Conservation (phyloP, 2,113 vertebrate species). For the Irena cyanogastra region DNA sequence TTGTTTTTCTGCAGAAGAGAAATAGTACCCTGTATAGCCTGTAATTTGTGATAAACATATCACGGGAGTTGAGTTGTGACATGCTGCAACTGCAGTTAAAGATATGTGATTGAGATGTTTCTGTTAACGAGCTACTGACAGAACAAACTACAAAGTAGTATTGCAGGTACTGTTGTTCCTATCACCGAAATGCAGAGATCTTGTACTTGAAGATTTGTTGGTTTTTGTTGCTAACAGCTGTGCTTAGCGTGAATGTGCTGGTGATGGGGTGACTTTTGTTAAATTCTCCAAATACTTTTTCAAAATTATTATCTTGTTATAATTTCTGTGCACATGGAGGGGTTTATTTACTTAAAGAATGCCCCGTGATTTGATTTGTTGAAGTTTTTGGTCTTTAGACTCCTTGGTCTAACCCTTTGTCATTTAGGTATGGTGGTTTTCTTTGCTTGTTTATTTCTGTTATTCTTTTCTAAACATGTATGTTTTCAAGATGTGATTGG, state of each 20-base stretch:
- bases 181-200: not conserved
- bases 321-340: not conserved
- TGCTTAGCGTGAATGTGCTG: not conserved
- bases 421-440: not conserved
- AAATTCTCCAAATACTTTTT: not conserved
- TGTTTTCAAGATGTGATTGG: not conserved
- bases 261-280: not conserved
- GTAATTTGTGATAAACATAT: not conserved
- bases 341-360: not conserved
- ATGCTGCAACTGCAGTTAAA: not conserved
- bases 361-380: not conserved
- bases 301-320: not conserved
- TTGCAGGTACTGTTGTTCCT: not conserved
- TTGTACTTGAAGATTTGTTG: not conserved
- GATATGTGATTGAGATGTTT: not conserved
- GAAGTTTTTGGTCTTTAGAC: not conserved
- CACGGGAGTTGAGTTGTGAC: not conserved
- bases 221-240: not conserved
- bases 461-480: not conserved
- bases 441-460: not conserved
- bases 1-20: not conserved
- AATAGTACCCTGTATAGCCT: not conserved
- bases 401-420: not conserved
- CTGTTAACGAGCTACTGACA: not conserved
- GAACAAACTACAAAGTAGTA: not conserved